Conservation (phyloP, 2,888 invertebrate species). For the Vannuccia rotundouncinata region DNA sequence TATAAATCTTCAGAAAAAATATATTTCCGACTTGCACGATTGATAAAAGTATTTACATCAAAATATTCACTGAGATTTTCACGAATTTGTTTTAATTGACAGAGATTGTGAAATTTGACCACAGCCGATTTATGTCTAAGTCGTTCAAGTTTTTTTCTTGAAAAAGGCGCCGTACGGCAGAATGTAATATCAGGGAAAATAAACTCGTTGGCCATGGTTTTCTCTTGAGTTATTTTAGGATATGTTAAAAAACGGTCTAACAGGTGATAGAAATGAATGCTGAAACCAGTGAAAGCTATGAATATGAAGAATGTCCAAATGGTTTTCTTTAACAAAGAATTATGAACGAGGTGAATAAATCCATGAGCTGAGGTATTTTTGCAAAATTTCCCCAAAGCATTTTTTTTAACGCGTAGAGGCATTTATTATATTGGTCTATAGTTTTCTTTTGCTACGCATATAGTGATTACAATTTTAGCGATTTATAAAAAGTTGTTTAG, state of each 20-base stretch:
- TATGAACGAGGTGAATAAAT: background rate
- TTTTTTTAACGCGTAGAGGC: background rate
- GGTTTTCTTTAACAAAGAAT: background rate
- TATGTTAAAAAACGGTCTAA: background rate
- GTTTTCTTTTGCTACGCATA: too few species aligned
- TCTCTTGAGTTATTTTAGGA: background rate
- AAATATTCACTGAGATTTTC: background rate
- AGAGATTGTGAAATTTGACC: background rate
- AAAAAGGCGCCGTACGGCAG: background rate
- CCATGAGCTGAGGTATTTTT: background rate
- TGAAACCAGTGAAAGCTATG: background rate
- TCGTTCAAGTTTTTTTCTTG: background rate
- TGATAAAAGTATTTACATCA: background rate
- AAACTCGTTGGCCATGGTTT: background rate
- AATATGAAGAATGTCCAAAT: background rate
- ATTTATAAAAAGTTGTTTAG: too few species aligned
- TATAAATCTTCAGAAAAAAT: background rate
- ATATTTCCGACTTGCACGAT: background rate
- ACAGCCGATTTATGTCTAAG: background rate
- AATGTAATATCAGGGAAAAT: background rate
- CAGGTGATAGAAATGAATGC: background rate
- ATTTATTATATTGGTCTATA: too few species aligned
- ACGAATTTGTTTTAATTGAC: background rate
- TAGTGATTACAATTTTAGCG: too few species aligned
- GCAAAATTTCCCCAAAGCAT: background rate